phyloP scores from a whole-genome alignment of 1,140 invertebrate species.

The Daktulosphaira vitifoliae region DNA sequence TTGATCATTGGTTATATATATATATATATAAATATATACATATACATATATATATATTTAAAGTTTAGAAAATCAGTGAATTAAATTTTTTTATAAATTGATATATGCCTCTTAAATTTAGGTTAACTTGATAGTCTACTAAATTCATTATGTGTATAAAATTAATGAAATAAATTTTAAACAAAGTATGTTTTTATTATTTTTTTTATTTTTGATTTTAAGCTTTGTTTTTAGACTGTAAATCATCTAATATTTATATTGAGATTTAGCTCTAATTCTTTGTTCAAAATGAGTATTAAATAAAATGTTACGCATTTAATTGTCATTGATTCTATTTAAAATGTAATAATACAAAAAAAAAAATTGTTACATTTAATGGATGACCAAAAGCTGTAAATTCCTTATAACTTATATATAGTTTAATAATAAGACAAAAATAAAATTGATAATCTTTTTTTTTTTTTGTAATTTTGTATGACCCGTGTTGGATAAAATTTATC shows the following conservation, averaged over 20 bases:
- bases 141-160: constrained; percentile 28
- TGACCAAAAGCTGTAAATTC: constrained; percentile 22
- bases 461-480: background rate
- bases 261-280: constrained; percentile 17
- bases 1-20: constrained; percentile 10
- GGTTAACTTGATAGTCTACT: constrained; percentile 14
- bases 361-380: constrained; percentile 17
- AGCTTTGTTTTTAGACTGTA: constrained; percentile 24
- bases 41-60: too few relatives aligned
- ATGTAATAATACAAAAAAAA: constrained; percentile 1
- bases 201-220: constrained; percentile 26
- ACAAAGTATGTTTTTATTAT: constrained; percentile 23
- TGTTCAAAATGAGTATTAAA: constrained; percentile 26
- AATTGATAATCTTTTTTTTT: constrained; percentile 22
- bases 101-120: constrained; percentile 24
- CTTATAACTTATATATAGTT: constrained; percentile 22
- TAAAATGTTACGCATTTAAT: background rate
- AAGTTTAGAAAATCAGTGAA: constrained; percentile 17
- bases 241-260: constrained; percentile 31
- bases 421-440: constrained; percentile 24
- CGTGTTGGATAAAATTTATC: too few relatives aligned
- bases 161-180: constrained; percentile 26
- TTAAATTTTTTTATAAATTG: constrained; percentile 30
- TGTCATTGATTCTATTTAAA: constrained; percentile 14
- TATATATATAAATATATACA: too few relatives aligned